phyloP scores from a whole-genome alignment of 2,113 vertebrate genomes.

The Lepidothrix coronata region DNA sequence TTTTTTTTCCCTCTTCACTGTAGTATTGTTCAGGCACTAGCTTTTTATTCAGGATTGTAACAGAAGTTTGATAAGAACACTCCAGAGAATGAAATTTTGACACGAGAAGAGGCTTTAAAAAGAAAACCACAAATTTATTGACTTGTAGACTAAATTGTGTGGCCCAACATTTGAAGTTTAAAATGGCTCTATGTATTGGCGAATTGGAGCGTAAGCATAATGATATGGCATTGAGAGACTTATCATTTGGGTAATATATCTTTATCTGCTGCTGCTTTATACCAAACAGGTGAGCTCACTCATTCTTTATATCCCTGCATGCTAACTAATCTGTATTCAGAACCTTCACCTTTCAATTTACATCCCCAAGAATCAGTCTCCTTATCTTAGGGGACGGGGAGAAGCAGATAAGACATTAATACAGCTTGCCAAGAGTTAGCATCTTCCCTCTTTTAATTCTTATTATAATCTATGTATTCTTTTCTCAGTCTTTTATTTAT shows the following conservation, averaged over 20 bases:
- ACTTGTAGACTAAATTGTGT: background rate
- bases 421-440: background rate
- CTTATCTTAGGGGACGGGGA: background rate
- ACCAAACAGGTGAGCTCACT: background rate
- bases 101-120: background rate
- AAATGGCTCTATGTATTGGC: background rate
- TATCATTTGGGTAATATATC: background rate
- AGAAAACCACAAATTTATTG: background rate
- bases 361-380: background rate
- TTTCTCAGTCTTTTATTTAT: background rate
- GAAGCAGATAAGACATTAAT: background rate
- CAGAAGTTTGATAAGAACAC: background rate
- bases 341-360: background rate
- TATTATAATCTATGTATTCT: background rate
- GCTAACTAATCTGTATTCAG: background rate
- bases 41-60: slow-evolving; percentile 8
- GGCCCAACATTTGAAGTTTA: background rate
- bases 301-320: background rate
- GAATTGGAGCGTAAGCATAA: background rate
- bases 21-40: background rate
- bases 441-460: background rate
- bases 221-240: background rate
- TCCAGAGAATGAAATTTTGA: slow-evolving; percentile 12
- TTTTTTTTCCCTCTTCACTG: background rate
- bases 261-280: background rate